Base-by-base conservation (phyloP, 2,113 vertebrate species). In the Ailuropoda melanoleuca region DNA sequence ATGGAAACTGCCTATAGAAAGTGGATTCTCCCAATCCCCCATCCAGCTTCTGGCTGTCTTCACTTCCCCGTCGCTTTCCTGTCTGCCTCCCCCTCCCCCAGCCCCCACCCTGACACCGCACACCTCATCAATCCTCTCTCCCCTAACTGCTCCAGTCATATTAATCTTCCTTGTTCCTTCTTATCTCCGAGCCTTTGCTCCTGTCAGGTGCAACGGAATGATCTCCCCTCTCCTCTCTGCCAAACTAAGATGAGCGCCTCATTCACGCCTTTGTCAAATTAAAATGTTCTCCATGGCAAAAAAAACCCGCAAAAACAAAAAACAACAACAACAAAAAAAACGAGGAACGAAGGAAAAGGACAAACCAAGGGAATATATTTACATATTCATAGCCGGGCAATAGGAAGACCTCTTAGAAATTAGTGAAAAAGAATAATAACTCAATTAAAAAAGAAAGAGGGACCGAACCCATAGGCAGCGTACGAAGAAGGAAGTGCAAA, bases 161-260 rank as follows among this genome's bases (percentile, higher is more conserved):
- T 98, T 98, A 98, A 98, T 98, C 97, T 98, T 80, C 97, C 90
- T 75, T 95, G 97, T 96, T 97, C 97, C 74, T 84, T 92, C 95
- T 98, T 95, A 92, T 95, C 87, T 64, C 78, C 0, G 89, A 97
- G 98, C 1, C 80, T 88, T 81, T 87, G 94, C 80, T 96, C 94
- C 92, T 92, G 93, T 97, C 97, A 96, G 96, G 96, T 72, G 83
- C 37, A 3, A 66, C 87, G 29, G 96, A 94, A 86, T 74, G 92
- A 82, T 90, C 55, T 70, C 31, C 62, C 48, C 83, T 78, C 68
- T 70, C 88, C 77, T 74, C 9, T 34, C 96, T 74, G 78, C 93
- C 89, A 60, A 87, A 92, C n/a, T 2, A 43, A 72, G 55, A 72
- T 6, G 89, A 93, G 74, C 50, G 18, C 83, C 84, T 86, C 93